A percentile compares a stretch with the other conserved stretches of the same genome.
Conservation (phyloP, 1,140 invertebrate species). For the Melanaphis sacchari region DNA sequence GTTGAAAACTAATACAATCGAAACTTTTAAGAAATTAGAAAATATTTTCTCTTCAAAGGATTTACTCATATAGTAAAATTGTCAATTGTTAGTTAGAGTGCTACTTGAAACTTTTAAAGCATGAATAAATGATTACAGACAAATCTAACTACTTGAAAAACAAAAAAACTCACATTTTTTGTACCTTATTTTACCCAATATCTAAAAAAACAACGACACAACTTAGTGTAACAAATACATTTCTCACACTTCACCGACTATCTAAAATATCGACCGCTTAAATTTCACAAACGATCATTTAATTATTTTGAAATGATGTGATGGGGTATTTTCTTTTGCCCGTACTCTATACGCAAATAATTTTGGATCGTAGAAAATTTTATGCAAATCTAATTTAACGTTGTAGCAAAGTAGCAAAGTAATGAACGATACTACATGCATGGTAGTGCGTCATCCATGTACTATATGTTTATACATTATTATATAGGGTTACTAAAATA, state of each 20-base stretch:
- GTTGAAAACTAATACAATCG: neutral
- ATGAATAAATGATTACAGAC: neutral
- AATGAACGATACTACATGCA: neutral
- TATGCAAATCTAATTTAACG: slow-evolving; percentile 54
- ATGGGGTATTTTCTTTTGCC: neutral
- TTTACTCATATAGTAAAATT: neutral
- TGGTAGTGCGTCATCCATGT: slow-evolving; percentile 16
- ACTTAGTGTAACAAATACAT: neutral
- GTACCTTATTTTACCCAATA: neutral
- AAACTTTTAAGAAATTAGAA: neutral
- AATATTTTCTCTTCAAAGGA: neutral
- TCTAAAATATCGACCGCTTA: neutral
- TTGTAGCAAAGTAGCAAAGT: neutral
- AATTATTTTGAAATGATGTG: neutral
- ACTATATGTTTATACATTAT: neutral
- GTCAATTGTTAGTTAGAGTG: neutral
- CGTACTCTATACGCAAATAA: neutral
- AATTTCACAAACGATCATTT: neutral
- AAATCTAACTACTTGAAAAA: neutral
- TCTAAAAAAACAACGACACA: neutral
- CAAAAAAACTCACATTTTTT: neutral
- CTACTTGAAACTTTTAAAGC: neutral
- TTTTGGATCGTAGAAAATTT: neutral
- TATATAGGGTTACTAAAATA: neutral
- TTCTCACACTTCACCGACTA: neutral